phyloP scores from a whole-genome alignment of 2,797 vertebrate genomes.

The Muscicapa striata region DNA sequence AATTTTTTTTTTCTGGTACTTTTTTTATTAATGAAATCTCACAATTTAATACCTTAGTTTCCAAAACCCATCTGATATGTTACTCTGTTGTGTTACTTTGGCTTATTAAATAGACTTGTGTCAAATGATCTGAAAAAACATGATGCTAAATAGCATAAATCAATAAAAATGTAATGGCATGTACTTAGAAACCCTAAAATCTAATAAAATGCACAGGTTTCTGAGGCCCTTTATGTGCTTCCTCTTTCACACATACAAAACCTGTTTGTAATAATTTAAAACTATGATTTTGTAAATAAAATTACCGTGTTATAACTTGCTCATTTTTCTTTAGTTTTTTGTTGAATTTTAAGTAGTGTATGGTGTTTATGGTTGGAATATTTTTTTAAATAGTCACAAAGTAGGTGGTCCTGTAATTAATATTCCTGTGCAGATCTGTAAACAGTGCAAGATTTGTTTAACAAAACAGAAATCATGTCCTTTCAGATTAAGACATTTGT shows the following conservation, averaged over 20 bases:
- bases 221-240: neutral
- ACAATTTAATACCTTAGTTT: neutral
- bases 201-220: neutral
- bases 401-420: slow-evolving; percentile 69
- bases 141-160: neutral
- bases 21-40: neutral
- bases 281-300: neutral
- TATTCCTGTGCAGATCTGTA: slow-evolving; percentile 54
- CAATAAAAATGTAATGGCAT: neutral
- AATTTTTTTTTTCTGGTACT: neutral
- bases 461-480: slow-evolving; percentile 33
- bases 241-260: neutral
- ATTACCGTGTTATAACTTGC: neutral
- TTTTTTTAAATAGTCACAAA: slow-evolving; percentile 47
- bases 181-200: neutral
- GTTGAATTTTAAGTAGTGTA: neutral
- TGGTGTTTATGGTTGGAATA: slow-evolving; percentile 45
- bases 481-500: slow-evolving; percentile 54
- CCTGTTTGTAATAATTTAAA: neutral
- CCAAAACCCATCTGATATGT: neutral
- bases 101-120: neutral
- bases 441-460: slow-evolving; percentile 63
- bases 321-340: neutral
- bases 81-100: neutral
- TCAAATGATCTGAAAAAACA: neutral